Conservation (phyloP, 2,888 invertebrate genomes). For the Ariolimax columbianus region DNA sequence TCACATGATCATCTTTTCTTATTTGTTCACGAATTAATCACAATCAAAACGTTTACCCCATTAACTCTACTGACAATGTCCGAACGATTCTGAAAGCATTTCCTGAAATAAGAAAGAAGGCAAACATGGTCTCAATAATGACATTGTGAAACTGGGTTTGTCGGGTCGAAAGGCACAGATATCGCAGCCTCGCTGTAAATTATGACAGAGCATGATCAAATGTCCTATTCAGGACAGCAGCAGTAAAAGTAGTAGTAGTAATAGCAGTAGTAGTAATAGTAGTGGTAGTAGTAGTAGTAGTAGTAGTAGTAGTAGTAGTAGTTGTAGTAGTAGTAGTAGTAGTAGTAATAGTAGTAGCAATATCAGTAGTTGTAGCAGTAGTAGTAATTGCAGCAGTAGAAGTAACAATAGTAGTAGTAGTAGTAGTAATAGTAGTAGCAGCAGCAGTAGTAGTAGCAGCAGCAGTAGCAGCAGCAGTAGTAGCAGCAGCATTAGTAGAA, state of each 20-base stretch:
- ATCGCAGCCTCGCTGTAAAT: too few relatives aligned
- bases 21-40: too few relatives aligned
- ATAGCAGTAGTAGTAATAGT: constrained; percentile 47
- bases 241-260: constrained; percentile 46
- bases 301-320: constrained; percentile 42
- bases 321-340: constrained; percentile 2
- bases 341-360: neutral
- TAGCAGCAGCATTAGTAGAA: neutral
- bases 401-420: constrained; percentile 41
- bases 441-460: constrained; percentile 8
- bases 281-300: constrained; percentile 47
- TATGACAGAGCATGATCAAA: too few relatives aligned
- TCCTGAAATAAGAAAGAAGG: too few relatives aligned
- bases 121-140: too few relatives aligned
- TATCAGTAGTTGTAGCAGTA: neutral
- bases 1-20: too few relatives aligned
- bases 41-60: too few relatives aligned
- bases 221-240: too few relatives aligned
- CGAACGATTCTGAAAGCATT: too few relatives aligned
- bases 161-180: too few relatives aligned
- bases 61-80: too few relatives aligned
- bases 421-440: neutral
- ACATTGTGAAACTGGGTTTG: too few relatives aligned
- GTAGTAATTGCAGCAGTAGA: constrained; percentile 48
- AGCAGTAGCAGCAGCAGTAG: constrained; percentile 17